These are phyloP conservation scores for Mandrillus leucophaeus DNA, from an alignment of 2,113 vertebrate genomes.

Conservation along the genomic window DNA sequence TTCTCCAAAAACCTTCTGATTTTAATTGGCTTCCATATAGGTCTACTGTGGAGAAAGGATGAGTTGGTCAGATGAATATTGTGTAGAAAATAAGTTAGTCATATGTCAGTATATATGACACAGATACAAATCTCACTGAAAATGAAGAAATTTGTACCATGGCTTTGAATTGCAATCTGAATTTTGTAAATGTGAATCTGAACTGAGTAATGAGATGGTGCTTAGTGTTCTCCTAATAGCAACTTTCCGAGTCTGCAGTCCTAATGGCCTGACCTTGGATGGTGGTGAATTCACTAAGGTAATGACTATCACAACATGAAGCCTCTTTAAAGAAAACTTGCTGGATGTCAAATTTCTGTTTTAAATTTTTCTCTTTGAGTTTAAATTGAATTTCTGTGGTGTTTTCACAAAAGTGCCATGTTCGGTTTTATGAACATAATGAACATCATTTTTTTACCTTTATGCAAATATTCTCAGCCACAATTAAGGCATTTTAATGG, in stretches of 20 bases:
- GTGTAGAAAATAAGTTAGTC: not conserved
- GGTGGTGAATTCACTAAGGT: not conserved
- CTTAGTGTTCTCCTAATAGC: not conserved
- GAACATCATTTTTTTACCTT: not conserved
- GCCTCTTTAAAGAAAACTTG: not conserved
- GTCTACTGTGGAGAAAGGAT: not conserved
- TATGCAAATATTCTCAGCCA: conserved; percentile 4
- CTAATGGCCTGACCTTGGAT: not conserved
- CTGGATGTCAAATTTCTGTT: not conserved
- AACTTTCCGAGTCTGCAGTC: not conserved
- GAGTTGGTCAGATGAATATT: not conserved
- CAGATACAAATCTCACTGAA: not conserved
- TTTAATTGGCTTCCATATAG: not conserved
- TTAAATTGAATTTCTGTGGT: conserved; percentile 11
- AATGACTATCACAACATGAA: not conserved
- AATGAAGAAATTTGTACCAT: not conserved
- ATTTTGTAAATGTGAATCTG: not conserved
- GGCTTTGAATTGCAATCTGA: not conserved
- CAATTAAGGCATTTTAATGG: not conserved
- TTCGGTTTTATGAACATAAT: not conserved
- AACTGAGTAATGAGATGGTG: too few species aligned
- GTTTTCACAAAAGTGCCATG: not conserved
- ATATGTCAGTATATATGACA: not conserved
- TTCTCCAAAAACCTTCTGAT: not conserved
- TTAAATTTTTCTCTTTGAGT: not conserved